Conservation (phyloP, 2,888 invertebrate species). For the Syrista parreyssii region DNA sequence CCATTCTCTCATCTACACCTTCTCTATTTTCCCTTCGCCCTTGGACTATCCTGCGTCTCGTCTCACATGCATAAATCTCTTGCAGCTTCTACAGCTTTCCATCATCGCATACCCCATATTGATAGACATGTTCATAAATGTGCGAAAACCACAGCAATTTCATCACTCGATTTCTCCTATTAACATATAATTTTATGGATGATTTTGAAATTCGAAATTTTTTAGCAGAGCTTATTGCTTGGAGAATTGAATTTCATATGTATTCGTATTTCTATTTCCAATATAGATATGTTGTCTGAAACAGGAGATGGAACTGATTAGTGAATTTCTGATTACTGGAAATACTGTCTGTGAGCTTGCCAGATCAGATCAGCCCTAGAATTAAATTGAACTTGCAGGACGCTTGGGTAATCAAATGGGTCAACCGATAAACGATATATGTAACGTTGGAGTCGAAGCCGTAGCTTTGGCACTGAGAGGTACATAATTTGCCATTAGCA, state of each 20-base stretch:
- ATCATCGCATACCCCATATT: background rate
- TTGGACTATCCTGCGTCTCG: background rate
- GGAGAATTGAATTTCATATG: background rate
- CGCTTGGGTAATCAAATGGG: conserved; percentile 39
- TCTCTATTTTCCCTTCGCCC: background rate
- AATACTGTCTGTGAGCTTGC: background rate
- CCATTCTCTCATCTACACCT: conserved; percentile 8
- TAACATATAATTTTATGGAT: background rate
- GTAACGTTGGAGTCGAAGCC: conserved; percentile 24
- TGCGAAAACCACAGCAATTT: background rate
- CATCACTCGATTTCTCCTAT: background rate
- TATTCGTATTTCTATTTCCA: background rate
- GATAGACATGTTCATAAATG: background rate
- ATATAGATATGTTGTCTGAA: background rate
- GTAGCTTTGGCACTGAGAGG: conserved; percentile 32
- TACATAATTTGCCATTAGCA: conserved; percentile 51
- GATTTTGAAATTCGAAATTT: background rate
- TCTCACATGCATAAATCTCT: background rate
- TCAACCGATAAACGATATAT: conserved; percentile 24
- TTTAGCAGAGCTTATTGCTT: background rate
- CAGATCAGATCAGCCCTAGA: conserved; percentile 36
- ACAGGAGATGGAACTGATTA: conserved; percentile 18
- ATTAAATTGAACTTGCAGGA: conserved; percentile 53
- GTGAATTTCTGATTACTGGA: conserved; percentile 25
- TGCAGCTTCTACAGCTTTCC: background rate